Evolutionary conservation across 2,797 vertebrate genomes (phyloP).

Genomic region (Gymnoscopelus braueri): DNA sequence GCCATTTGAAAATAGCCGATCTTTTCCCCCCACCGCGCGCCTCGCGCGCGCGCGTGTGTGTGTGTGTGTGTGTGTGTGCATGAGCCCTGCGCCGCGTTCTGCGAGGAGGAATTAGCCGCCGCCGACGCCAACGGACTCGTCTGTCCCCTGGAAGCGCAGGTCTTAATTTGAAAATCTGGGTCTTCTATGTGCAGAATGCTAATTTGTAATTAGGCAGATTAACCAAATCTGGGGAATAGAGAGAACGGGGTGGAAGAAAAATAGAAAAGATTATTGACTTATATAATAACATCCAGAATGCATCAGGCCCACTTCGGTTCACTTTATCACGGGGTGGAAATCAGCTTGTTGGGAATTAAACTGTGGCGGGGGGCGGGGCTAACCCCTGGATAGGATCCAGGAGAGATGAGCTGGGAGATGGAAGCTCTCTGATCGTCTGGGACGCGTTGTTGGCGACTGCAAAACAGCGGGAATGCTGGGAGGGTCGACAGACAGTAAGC

Average conservation of each 20-base stretch:
- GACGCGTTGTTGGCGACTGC: no score
- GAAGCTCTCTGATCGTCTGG: no score
- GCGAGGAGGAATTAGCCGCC: slow-evolving; percentile 77
- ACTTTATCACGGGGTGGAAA: slow-evolving; percentile 74
- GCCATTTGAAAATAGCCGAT: no score
- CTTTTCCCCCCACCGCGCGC: no score
- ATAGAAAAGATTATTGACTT: slow-evolving; percentile 82
- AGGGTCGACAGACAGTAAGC: no score
- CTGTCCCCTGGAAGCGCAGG: slow-evolving; percentile 77
- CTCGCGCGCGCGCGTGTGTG: no score
- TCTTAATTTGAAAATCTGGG: slow-evolving; percentile 85
- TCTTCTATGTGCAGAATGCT: slow-evolving; percentile 83
- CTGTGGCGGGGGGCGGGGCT: background rate
- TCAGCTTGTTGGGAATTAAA: slow-evolving; percentile 55
- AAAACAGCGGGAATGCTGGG: no score
- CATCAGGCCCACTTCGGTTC: slow-evolving; percentile 66
- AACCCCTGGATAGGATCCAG: slow-evolving; percentile 20
- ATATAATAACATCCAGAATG: slow-evolving; percentile 83
- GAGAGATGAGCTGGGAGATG: no score
- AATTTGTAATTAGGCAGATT: slow-evolving; percentile 90
- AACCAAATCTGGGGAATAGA: slow-evolving; percentile 84
- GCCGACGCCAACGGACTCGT: slow-evolving; percentile 77
- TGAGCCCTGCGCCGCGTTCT: background rate
- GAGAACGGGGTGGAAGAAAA: slow-evolving; percentile 16
- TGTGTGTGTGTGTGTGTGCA: slow-evolving; percentile 30